Conservation (phyloP, 2,888 invertebrate species). For the Agelastica alni region DNA sequence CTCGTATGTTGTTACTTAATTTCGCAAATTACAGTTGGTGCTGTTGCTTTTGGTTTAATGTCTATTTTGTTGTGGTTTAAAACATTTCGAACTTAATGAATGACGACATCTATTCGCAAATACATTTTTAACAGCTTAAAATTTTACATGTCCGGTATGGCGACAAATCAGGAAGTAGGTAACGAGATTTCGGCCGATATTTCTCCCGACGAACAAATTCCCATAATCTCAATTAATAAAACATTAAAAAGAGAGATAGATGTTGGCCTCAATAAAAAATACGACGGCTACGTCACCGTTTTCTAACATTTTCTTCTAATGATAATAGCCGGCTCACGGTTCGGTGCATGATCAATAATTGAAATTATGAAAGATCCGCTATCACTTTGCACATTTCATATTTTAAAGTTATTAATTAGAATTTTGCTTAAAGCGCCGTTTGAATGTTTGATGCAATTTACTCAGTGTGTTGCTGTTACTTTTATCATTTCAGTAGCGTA, state of each 20-base stretch:
- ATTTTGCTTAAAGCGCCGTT: not conserved
- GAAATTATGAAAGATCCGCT: conserved; percentile 18
- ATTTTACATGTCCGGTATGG: too few species aligned
- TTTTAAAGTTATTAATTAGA: not conserved
- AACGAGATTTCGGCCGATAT: too few species aligned
- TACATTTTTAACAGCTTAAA: too few species aligned
- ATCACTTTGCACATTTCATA: conserved; percentile 19
- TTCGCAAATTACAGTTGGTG: too few species aligned
- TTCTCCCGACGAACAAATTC: conserved; percentile 9
- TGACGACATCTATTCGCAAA: too few species aligned
- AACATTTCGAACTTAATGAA: too few species aligned
- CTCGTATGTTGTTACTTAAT: too few species aligned
- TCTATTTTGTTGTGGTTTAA: too few species aligned
- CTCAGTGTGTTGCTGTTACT: not conserved
- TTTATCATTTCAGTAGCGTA: too few species aligned
- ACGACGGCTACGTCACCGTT: conserved; percentile 13
- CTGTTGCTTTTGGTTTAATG: too few species aligned
- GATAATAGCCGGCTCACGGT: conserved; percentile 25
- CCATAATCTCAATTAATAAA: conserved; percentile 26
- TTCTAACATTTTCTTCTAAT: too few species aligned
- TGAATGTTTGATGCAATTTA: not conserved
- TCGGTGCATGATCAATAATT: conserved; percentile 16
- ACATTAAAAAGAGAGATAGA: conserved; percentile 23
- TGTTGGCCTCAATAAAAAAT: conserved; percentile 20
- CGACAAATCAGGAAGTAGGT: too few species aligned